Conservation (phyloP, 92 coral and sea anemone genomes). For the Bergia sp. region DNA sequence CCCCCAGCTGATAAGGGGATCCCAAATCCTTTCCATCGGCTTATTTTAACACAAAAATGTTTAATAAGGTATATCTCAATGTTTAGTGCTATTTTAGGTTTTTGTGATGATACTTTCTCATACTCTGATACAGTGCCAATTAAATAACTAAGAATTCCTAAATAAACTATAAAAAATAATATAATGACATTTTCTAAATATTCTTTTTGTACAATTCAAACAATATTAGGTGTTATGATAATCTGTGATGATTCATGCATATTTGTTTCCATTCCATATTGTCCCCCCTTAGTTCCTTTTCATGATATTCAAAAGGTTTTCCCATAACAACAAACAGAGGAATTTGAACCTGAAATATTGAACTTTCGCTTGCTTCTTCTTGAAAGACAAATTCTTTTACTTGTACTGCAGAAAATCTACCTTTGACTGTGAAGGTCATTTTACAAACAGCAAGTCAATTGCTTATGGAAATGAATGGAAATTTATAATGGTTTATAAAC, state of each 20-base stretch:
- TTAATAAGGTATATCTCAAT: no score
- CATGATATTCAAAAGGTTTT: not conserved
- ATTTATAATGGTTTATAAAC: not conserved
- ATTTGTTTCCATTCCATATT: not conserved
- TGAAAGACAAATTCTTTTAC: not conserved
- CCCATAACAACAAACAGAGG: not conserved
- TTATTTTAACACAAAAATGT: not conserved
- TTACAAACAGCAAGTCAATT: no score
- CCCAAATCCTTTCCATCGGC: no score
- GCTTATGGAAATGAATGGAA: not conserved
- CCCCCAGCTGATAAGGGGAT: no score
- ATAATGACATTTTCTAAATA: conserved; percentile 2
- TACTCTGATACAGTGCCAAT: not conserved
- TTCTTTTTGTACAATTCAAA: conserved; percentile 10
- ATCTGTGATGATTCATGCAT: not conserved
- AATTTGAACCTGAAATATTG: not conserved
- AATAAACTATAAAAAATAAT: conserved; percentile 8
- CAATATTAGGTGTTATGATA: not conserved
- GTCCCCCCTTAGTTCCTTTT: no score
- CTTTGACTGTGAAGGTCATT: not conserved
- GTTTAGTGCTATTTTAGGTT: no score
- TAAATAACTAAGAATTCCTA: conserved; percentile 28
- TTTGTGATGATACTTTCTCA: not conserved
- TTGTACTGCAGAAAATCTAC: not conserved
- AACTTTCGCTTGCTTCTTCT: no score